A percentile compares a stretch with the other conserved stretches of the same genome.
These are phyloP conservation scores for Melospiza georgiana DNA, from an alignment of 2,113 vertebrate genomes.

Conservation along the genomic window DNA sequence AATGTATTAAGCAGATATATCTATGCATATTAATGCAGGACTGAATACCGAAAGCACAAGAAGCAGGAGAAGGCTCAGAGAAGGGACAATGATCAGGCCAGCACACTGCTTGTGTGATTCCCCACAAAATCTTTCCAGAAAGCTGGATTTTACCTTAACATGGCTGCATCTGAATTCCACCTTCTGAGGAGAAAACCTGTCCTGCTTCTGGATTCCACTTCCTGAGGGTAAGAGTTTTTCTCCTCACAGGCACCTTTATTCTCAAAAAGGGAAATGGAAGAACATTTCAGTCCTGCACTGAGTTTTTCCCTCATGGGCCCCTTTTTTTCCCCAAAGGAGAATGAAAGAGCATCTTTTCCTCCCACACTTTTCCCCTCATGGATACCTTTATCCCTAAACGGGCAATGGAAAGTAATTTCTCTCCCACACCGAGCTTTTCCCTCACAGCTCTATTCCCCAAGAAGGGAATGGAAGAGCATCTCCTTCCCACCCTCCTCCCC, in stretches of 20 bases:
- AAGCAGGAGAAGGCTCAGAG: background rate
- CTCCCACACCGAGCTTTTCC: background rate
- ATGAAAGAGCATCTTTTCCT: background rate
- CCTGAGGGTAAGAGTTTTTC: background rate
- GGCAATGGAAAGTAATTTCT: background rate
- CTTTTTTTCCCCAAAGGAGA: background rate
- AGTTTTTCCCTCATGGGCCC: background rate
- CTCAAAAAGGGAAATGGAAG: background rate
- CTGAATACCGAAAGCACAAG: background rate
- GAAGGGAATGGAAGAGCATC: background rate
- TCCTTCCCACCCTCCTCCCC: background rate
- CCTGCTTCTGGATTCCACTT: background rate
- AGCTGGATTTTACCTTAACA: background rate
- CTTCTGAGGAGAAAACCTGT: background rate
- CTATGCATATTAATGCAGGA: background rate
- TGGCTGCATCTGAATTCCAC: background rate
- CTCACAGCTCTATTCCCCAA: fast-evolving
- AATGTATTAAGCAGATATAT: background rate
- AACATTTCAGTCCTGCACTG: background rate
- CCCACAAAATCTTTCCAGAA: background rate
- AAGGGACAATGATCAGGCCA: background rate
- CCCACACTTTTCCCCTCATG: background rate
- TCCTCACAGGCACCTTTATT: background rate
- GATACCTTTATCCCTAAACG: background rate
- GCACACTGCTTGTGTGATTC: background rate